Evolutionary conservation across 2,113 vertebrate genomes (phyloP), one percentile per base, ranked within the genome.

Genomic region (Eudyptes chrysolophus): DNA sequence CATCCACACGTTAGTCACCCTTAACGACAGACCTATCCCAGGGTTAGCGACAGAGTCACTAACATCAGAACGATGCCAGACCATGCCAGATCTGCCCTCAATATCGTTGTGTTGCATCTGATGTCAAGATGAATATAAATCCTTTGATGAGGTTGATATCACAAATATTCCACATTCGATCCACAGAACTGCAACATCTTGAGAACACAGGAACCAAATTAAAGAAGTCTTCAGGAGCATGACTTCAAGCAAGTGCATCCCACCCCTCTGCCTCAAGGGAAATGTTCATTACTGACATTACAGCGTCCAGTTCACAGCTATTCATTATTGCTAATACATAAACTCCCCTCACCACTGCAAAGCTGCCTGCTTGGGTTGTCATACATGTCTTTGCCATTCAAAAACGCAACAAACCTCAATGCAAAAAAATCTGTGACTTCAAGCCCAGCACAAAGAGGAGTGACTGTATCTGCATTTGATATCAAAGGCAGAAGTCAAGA

Each of bases 381-480:
- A 36, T 24, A n/a, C 64, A 13, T 2, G 44, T 9, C 75, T 64
- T 36, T 58, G 79, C 60, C 89, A 29, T 48, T 54, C 36, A 19
- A 27, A 81, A n/a, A 2, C 1, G 0, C 36, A 24, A 30, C 81
- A 38, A 46, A 26, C 8, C 54, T 60, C 62, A 2, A 1, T 5
- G n/a, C 58, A 70, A 51, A 44, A 44, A 16, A 51, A 46, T 29
- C 29, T 7, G 3, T 2, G 68, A 66, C 51, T 77, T 32, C 54
- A 25, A 64, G 38, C n/a, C 34, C 65, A 38, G 70, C 77, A 84
- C 84, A 83, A 55, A 85, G 91, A 62, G 51, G 15, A 40, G 22
- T 0, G 29, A 54, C 71, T 36, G 46, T 5, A 48, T 32, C 76
- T 58, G 80, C 25, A 6, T 34, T 20, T 22, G 46, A 25, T 11